Evolutionary conservation across 1,140 invertebrate genomes (phyloP), one percentile per base, ranked within the genome.

Genomic region (Drosophila lacertosa): DNA sequence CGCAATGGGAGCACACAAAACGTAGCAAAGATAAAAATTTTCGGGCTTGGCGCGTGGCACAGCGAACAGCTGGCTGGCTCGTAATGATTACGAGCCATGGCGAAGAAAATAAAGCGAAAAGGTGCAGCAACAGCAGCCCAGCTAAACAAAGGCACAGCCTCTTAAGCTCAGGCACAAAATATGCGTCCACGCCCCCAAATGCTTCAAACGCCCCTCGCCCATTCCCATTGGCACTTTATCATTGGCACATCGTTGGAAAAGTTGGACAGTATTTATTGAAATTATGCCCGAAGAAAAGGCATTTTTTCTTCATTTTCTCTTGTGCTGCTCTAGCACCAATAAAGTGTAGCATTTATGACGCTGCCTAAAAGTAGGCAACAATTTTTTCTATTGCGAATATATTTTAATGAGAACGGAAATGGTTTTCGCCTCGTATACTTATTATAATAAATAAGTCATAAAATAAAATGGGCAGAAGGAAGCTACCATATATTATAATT

Each of bases 201-300:
- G n/a, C n/a, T n/a, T n/a, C n/a, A n/a, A n/a, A n/a, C 20, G 15
- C 55, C 45, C 37, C 6, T 20, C 29, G 18, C 26, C 63, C 22
- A 32, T 45, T 18, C 40, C 35, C 29, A 39, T 26, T 65, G 55
- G 68, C 69, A 69, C 81, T 82, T 79, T 74, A 88, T 88, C 81
- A 86, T 88, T 86, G 63, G 77, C 81, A 86, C 81, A 81, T 86
- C 82, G 82, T 88, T 86, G 81, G 45, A 33, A 82, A 82, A 82
- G 79, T 82, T 82, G 44, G 62, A 66, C 57, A 77, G 74, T 75
- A 75, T 82, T 83, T 82, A 78, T 82, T 82, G 78, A 76, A 74
- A 83, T 51, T 48, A 64, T 73, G 45, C 51, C 18, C 18, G 26
- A 35, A 37, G 29, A 35, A 32, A 51, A 18, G 45, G 18, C 59